Evolutionary conservation across 2,797 vertebrate species (phyloP).

Genomic region (Lacerta agilis): DNA sequence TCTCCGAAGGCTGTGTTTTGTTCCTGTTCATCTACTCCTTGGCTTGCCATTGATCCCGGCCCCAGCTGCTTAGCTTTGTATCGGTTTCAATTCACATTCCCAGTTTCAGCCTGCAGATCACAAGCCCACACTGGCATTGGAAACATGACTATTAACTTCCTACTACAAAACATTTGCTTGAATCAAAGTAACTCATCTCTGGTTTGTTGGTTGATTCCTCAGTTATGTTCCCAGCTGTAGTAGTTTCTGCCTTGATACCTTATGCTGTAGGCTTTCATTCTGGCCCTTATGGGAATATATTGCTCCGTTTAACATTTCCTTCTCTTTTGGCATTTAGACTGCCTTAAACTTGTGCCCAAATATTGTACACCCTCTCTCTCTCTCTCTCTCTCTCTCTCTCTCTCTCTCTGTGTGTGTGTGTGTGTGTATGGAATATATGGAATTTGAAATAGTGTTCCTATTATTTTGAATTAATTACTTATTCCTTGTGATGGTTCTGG

Average conservation of each 20-base stretch:
- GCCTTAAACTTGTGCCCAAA: neutral
- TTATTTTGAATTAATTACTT: slow-evolving; percentile 49
- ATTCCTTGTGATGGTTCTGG: slow-evolving; percentile 46
- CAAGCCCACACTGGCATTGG: neutral
- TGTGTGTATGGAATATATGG: slow-evolving; percentile 19
- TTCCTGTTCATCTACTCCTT: neutral
- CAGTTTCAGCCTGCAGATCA: neutral
- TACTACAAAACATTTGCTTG: neutral
- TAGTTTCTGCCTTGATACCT: neutral
- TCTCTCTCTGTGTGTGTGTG: no score
- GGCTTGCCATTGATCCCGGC: neutral
- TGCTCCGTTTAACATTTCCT: neutral
- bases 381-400: no score
- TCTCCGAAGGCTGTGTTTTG: neutral
- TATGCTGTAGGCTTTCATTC: neutral
- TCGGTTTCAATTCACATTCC: neutral
- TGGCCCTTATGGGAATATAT: neutral
- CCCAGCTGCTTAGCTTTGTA: neutral
- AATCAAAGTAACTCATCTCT: neutral
- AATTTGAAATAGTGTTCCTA: slow-evolving; percentile 35
- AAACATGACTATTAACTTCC: neutral
- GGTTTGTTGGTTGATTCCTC: neutral
- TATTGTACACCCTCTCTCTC: neutral
- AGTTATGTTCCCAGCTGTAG: neutral
- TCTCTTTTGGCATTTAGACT: neutral